Base-by-base conservation (phyloP, 1,140 invertebrate genomes). In the Asobara japonica region DNA sequence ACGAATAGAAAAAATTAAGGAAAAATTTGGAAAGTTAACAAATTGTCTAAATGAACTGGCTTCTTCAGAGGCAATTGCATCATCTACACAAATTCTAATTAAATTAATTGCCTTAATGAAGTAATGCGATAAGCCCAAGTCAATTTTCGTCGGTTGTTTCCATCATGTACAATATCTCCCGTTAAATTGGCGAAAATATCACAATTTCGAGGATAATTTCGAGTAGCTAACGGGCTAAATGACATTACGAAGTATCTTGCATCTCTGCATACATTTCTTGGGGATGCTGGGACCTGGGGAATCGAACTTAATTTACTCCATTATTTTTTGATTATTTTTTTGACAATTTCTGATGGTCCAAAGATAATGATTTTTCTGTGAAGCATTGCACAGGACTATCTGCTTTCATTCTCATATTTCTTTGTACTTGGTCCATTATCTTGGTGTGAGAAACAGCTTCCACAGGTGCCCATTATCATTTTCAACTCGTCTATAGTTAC, bases 41-140 rank as follows among this genome's bases (percentile, higher is more conserved):
- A n/a, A n/a, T n/a, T n/a, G 5, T 25, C 20, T 25, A 56, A 56
- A 56, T 56, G 51, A 56, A 51, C 45, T 51, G 45, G 20, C 11
- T 51, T 18, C 45, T 51, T 51, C n/a, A 51, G 45, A 38, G 66
- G 13, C 25, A 51, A 51, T 51, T 51, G 45, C n/a, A 56, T 25
- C 18, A 25, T 25, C 18, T 22, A 25, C 18, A 27, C 22, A 27
- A 56, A 56, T 56, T 56, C 18, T 27, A 25, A 56, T 56, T 56
- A 7, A 56, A 56, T 56, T 56, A 56, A 25, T 56, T 27, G 25
- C 22, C 33, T 38, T 66, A 33, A 33, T 27, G 64, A 22, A 33
- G 11, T 66, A 38, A 33, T 31, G 11, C 20, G 22, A 41, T 41
- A 33, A 66, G 16, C 33, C 20, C 22, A n/a, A 41, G 20, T 33